Base-by-base conservation (phyloP, 2,797 vertebrate species). In the Coregonus sp. region DNA sequence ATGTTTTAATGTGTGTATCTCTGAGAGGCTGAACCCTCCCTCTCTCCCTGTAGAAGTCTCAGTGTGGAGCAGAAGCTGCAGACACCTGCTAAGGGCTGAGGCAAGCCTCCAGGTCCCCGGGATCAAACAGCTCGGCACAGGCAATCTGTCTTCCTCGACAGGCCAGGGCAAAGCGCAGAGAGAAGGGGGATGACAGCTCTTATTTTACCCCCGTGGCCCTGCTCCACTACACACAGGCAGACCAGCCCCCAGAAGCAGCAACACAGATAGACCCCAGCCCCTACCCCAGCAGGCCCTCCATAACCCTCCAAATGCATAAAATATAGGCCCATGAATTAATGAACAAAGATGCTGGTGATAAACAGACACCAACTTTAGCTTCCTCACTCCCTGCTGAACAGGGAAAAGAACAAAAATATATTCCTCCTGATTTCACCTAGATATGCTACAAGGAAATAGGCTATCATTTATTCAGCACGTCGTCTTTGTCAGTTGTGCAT, bases 391-490 rank as follows among this genome's bases (percentile, higher is more conserved):
- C 84, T 61, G 82, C 85, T 87, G 86, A 90, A 90, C 80, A 80
- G 73, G 86, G 86, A 87, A 87, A 84, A 86, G 82, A 77, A 82
- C 86, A 82, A 81, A 81, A 88, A 92, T 83, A 87, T 87, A 87
- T 89, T 90, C 87, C 75, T 89, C 87, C 85, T 90, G 88, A 92
- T 92, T 93, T 94, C 91, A 93, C 91, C 92, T 90, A 90, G 90
- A 88, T 90, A 87, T 90, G 89, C 89, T 89, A 90, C 85, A 86
- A 92, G 91, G 91, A 94, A 93, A 91, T 89, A 90, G 89, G 86
- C 86, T 88, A 94, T 94, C 90, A 94, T 92, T 94, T 93, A 94
- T 94, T 93, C 92, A 95, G 86, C 80, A 82, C 78, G 82, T 89
- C 89, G 81, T 85, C 87, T 90, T 92, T 93, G 90, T 91, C 88